Conservation (phyloP, 1,140 invertebrate genomes). For the Heliothis subflexa region DNA sequence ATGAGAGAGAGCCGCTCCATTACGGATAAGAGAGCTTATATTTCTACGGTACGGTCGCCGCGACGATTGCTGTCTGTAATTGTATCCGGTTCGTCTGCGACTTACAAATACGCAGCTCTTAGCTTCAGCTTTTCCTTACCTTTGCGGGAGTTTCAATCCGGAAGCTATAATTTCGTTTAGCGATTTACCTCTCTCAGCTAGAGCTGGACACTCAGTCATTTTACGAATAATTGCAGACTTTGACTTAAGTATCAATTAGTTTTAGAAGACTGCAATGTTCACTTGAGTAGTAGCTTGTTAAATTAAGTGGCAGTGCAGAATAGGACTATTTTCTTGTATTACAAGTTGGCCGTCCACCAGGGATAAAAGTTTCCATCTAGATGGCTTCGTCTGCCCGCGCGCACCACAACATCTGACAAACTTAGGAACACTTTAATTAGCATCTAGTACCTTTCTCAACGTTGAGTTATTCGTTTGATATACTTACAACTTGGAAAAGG, state of each 20-base stretch:
- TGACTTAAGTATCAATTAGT: constrained; percentile 51
- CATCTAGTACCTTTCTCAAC: constrained; percentile 19
- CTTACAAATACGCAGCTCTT: constrained; percentile 52
- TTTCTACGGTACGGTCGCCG: constrained; percentile 69
- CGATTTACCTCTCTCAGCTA: constrained; percentile 17
- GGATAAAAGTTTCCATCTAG: constrained; percentile 72
- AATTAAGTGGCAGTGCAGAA: constrained; percentile 52
- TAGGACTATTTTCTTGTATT: constrained; percentile 59
- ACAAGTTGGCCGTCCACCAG: constrained; percentile 57
- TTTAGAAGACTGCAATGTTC: constrained; percentile 10
- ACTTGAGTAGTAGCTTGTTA: constrained; percentile 6
- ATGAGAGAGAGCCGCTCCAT: constrained; percentile 76
- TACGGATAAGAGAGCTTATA: constrained; percentile 75
- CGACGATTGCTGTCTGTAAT: constrained; percentile 77
- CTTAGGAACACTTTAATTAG: constrained; percentile 72
- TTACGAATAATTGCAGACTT: constrained; percentile 40
- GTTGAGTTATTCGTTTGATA: constrained; percentile 48
- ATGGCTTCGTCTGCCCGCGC: constrained; percentile 61
- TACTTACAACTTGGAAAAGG: constrained; percentile 14
- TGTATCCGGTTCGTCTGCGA: constrained; percentile 72
- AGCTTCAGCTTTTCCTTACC: constrained; percentile 33
- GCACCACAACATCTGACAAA: constrained; percentile 65
- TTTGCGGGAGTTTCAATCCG: constrained; percentile 33
- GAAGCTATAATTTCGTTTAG: constrained; percentile 44
- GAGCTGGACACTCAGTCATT: constrained; percentile 7